Evolutionary conservation across 2,888 invertebrate genomes (phyloP), one percentile per base, ranked within the genome.

Genomic region (Patella ulyssiponensis): DNA sequence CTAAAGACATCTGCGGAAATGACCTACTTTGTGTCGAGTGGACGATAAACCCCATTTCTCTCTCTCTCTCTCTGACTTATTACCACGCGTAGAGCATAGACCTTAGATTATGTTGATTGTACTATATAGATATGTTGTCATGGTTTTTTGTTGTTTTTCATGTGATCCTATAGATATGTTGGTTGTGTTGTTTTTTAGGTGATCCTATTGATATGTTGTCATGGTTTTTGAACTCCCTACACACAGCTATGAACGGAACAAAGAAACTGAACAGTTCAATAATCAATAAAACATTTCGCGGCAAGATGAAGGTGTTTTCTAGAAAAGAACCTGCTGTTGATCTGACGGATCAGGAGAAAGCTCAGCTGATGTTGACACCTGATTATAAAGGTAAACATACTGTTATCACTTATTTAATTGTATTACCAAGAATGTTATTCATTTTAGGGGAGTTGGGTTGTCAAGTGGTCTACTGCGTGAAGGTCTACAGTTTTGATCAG

Each of bases 201-300:
- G 99, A 99, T 93, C 98, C 99, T 0, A 96, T 99, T 79, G 98
- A 98, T 90, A 99, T 99, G 91, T 93, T 99, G 78, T 98, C 98
- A 0, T 99, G 99, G 99, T 97, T 99, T 90, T 93, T 99, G 71
- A 99, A 99, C 92, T 96, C 98, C 0, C 93, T 99, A 54, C 99
- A 99, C 91, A 93, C 96, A 84, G 97, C 98, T 0, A 93, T 99
- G 77, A 98, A 98, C 33, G 91, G 91, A 12, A 96, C 95, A 1
- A 97, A 97, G 90, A 92, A 92, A 82, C 87, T 89, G 1, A 91
- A 89, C 78, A 97, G 97, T 75, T 97, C 97, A 56, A 97, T 99
- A 76, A 96, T 99, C 80, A 97, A 98, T 91, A 96, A 96, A 92
- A 96, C 97, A 9, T 99, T 99, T 92, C 93, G 98, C 86, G 94